Base-by-base conservation (phyloP, 2,888 invertebrate species). In the Phasia obesa region DNA sequence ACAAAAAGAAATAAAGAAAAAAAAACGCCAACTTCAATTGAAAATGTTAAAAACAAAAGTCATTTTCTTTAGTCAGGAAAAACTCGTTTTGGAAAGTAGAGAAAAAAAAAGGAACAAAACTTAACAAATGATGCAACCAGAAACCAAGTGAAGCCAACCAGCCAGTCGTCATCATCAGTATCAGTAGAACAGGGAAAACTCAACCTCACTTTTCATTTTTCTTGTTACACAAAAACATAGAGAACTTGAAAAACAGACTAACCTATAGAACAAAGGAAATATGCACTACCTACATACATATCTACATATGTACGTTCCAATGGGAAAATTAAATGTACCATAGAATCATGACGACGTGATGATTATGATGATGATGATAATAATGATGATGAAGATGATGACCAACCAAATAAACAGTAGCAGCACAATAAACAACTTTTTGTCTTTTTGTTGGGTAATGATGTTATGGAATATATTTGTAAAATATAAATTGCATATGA, bases 251-350 rank as follows among this genome's bases (percentile, higher is more conserved):
- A 64, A 78, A 47, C 81, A 78, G 82, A 82, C 74, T 82, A 82
- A 82, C 82, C 82, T 78, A 82, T 69, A 78, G 82, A 82, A 82
- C 82, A 82, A 82, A 78, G 77, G 69, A 82, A 82, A 82, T 82
- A 78, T n/a, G n/a, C n/a, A n/a, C n/a, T n/a, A n/a, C n/a, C n/a
- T n/a, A n/a, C n/a, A n/a, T n/a, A n/a, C n/a, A n/a, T n/a, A n/a
- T n/a, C n/a, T n/a, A n/a, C n/a, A n/a, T n/a, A n/a, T n/a, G n/a
- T n/a, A n/a, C n/a, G n/a, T n/a, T n/a, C 77, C 82, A 82, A 69
- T 82, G 82, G 73, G 82, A 82, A 82, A 82, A 78, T 60, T 49
- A 74, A 64, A 69, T 59, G 44, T 59, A 82, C 73, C 62, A 71
- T 73, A 51, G 38, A 78, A 65, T 21, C n/a, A 62, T 49, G 17